Evolutionary conservation across 2,888 invertebrate genomes (phyloP), one percentile per base, ranked within the genome.

Genomic region (Ectemnius lituratus): DNA sequence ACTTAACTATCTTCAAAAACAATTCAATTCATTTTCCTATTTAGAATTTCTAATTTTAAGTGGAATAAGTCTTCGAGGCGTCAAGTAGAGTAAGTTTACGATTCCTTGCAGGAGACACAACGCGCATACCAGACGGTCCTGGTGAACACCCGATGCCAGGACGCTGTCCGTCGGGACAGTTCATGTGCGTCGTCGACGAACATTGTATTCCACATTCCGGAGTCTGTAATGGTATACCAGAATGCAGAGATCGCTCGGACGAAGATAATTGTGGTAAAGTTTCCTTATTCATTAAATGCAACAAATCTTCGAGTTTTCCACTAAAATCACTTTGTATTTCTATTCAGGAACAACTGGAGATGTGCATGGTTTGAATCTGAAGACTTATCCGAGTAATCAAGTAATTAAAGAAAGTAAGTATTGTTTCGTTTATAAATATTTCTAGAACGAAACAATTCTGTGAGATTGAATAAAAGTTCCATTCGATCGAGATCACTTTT

Each of bases 401-500:
- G 94, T 93, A 60, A 95, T 97, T 79, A 95, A 96, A 94, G 95
- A 96, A 93, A 96, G 97, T 97, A 92, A 95, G 96, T 94, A n/a
- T n/a, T n/a, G n/a, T n/a, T n/a, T n/a, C n/a, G n/a, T n/a, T n/a
- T n/a, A n/a, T n/a, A n/a, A n/a, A n/a, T n/a, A n/a, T n/a, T n/a
- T n/a, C n/a, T n/a, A n/a, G 28, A 67, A 1, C 16, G 16, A 52
- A 14, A 14, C 1, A 14, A 16, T 14, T 52, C 16, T 52, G 8
- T 16, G 16, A n/a, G n/a, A n/a, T n/a, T n/a, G n/a, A n/a, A n/a
- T n/a, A n/a, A n/a, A n/a, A 47, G 1, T 47, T 47, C 2, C 1
- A 2, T 14, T 47, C 2, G 14, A 47, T 14, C 11, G 13, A 13
- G 2, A 2, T 47, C 47, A 52, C 52, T 16, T 16, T 74, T 75